phyloP scores from a whole-genome alignment of 2,797 vertebrate species.

The Pangasius djambal region DNA sequence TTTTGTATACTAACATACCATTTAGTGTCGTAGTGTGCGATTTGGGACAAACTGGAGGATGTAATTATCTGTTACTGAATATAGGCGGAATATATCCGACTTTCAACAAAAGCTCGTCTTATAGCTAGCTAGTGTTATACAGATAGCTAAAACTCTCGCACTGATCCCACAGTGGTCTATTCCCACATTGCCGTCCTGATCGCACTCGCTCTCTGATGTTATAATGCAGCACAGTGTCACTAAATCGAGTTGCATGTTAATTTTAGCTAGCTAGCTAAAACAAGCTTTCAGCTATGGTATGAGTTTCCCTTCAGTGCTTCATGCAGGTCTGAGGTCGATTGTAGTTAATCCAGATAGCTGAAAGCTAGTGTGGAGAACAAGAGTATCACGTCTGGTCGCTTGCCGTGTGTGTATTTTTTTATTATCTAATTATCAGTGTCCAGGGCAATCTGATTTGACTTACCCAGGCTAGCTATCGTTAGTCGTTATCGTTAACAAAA shows the following conservation, averaged over 20 bases:
- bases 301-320: too few relatives aligned
- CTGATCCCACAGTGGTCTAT: too few relatives aligned
- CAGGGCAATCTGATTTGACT: background rate
- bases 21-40: background rate
- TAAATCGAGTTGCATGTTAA: too few relatives aligned
- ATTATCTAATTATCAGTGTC: background rate
- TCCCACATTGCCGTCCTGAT: too few relatives aligned
- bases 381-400: background rate
- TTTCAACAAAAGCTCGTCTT: background rate
- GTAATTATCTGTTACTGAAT: background rate
- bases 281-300: too few relatives aligned
- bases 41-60: background rate
- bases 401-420: background rate
- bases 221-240: too few relatives aligned
- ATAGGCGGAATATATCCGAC: background rate
- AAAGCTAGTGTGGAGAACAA: background rate
- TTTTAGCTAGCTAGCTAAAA: background rate
- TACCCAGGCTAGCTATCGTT: background rate
- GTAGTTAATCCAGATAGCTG: background rate
- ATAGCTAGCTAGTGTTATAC: background rate
- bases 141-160: too few relatives aligned
- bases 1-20: background rate
- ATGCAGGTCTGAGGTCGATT: background rate
- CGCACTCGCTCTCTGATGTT: too few relatives aligned
- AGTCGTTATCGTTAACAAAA: too few relatives aligned